phyloP scores from a whole-genome alignment of 1,140 invertebrate species.

The Euwallacea fornicatus region DNA sequence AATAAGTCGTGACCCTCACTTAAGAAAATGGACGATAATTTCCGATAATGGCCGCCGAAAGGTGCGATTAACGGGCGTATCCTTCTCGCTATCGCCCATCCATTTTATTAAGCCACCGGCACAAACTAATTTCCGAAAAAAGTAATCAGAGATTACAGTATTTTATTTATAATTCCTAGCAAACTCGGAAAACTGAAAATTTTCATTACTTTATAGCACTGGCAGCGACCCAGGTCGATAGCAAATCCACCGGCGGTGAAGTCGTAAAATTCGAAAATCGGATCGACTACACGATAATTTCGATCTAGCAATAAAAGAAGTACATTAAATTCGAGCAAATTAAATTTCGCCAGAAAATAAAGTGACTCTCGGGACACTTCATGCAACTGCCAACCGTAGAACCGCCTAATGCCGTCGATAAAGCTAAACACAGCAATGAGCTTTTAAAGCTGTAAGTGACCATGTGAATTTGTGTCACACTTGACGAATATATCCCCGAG shows the following conservation, averaged over 20 bases:
- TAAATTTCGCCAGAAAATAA: slow-evolving; percentile 33
- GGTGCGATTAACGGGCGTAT: slow-evolving; percentile 20
- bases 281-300: slow-evolving; percentile 24
- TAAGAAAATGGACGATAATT: slow-evolving; percentile 34
- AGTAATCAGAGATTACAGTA: background rate
- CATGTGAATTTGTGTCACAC: too few relatives aligned
- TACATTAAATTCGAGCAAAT: slow-evolving; percentile 31
- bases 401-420: slow-evolving; percentile 31
- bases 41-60: slow-evolving; percentile 27
- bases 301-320: slow-evolving; percentile 26
- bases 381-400: slow-evolving; percentile 36
- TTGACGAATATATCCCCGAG: too few relatives aligned
- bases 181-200: background rate
- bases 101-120: slow-evolving; percentile 11
- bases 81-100: slow-evolving; percentile 7
- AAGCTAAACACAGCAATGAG: slow-evolving; percentile 27
- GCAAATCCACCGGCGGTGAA: background rate
- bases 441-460: too few relatives aligned
- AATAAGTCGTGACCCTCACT: slow-evolving; percentile 22
- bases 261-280: slow-evolving; percentile 12
- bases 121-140: background rate
- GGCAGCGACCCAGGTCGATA: background rate
- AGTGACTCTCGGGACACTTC: slow-evolving; percentile 21
- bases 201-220: background rate
- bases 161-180: background rate